These are phyloP conservation scores for Sisyra terminalis DNA, from an alignment of 2,888 invertebrate species.

Conservation along the genomic window DNA sequence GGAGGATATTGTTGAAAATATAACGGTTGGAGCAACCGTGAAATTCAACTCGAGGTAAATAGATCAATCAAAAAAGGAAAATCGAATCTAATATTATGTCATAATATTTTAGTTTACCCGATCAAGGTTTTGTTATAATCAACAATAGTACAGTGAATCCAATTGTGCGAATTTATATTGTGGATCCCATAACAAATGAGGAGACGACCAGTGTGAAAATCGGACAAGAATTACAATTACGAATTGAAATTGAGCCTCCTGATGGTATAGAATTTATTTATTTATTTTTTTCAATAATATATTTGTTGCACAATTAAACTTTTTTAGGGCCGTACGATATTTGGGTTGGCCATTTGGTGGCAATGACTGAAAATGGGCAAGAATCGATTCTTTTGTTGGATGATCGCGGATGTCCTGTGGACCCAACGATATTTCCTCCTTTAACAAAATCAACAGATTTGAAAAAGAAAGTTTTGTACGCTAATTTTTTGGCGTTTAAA, in stretches of 20 bases:
- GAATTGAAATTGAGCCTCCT: conserved; percentile 38
- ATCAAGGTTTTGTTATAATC: conserved; percentile 30
- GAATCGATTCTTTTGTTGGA: conserved; percentile 61
- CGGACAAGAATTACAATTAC: conserved; percentile 46
- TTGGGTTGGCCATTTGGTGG: conserved; percentile 61
- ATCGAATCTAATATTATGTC: background rate
- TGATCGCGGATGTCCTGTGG: conserved; percentile 65
- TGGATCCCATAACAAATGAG: conserved; percentile 35
- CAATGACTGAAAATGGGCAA: conserved; percentile 57
- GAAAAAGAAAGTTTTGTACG: conserved; percentile 29
- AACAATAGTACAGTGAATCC: conserved; percentile 32
- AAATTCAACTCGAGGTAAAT: conserved; percentile 31
- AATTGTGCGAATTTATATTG: conserved; percentile 35
- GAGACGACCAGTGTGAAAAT: conserved; percentile 47
- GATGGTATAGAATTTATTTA: conserved; percentile 31
- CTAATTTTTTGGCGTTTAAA: conserved; percentile 69
- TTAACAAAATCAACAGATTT: conserved; percentile 24
- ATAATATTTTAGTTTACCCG: conserved; percentile 20
- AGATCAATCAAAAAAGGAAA: background rate
- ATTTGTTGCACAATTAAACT: too few relatives aligned
- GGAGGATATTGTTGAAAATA: conserved; percentile 27
- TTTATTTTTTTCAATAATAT: background rate
- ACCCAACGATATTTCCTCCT: conserved; percentile 35
- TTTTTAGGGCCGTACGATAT: conserved; percentile 37
- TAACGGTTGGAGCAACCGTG: conserved; percentile 37